These are phyloP conservation scores for Himalopsyche japonica DNA, from an alignment of 2,888 invertebrate species.

Conservation along the genomic window DNA sequence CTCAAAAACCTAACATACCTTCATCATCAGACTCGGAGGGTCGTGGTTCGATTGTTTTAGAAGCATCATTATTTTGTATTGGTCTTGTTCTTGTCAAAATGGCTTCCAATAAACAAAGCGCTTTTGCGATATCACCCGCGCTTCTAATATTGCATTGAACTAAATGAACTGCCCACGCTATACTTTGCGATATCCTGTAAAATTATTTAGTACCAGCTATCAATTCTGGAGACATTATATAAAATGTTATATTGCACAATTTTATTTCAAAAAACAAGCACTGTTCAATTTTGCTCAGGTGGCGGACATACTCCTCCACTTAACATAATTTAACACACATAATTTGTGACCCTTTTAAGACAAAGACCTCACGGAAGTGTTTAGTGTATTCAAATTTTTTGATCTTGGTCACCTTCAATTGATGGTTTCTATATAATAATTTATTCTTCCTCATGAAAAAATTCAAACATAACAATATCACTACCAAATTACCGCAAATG, in stretches of 20 bases:
- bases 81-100: constrained; percentile 13
- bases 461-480: too few relatives aligned
- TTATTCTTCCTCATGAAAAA: too few relatives aligned
- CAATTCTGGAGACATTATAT: too few relatives aligned
- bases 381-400: too few relatives aligned
- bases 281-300: background rate
- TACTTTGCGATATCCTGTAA: constrained; percentile 34
- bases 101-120: constrained; percentile 32
- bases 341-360: too few relatives aligned
- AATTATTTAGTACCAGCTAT: background rate
- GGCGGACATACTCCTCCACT: too few relatives aligned
- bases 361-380: too few relatives aligned
- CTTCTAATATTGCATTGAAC: constrained; percentile 26
- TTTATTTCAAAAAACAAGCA: too few relatives aligned
- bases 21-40: background rate
- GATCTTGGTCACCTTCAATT: too few relatives aligned
- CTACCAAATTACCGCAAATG: too few relatives aligned
- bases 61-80: background rate
- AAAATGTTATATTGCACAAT: too few relatives aligned
- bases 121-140: constrained; percentile 29
- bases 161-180: constrained; percentile 34
- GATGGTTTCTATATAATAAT: too few relatives aligned
- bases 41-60: background rate
- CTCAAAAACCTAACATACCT: background rate
- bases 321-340: background rate